Evolutionary conservation across 2,797 vertebrate genomes (phyloP).

Genomic region (Pangasius djambal): DNA sequence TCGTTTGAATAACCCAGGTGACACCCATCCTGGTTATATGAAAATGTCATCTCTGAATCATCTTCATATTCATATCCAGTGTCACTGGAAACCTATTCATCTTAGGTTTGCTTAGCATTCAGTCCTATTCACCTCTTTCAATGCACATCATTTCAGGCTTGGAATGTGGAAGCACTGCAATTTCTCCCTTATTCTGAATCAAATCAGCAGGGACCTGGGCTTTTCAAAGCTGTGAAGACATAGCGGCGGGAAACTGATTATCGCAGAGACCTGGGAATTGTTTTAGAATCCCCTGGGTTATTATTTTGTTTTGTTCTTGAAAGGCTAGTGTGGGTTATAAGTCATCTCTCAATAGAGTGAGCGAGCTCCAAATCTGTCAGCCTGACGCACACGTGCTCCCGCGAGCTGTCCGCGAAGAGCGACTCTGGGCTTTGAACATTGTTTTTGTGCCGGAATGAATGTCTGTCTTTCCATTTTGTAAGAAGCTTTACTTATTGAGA

Average conservation of each 20-base stretch:
- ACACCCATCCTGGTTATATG: not conserved
- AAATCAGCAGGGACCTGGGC: conserved; percentile 26
- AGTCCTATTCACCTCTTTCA: conserved; percentile 14
- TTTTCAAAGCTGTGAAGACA: conserved; percentile 30
- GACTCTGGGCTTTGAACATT: conserved; percentile 20
- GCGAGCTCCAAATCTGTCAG: conserved; percentile 43
- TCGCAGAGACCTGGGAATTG: conserved; percentile 45
- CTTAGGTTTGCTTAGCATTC: conserved; percentile 38
- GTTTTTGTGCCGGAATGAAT: conserved; percentile 52
- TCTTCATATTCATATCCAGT: not conserved
- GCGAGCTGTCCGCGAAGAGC: conserved; percentile 8
- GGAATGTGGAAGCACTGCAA: conserved; percentile 18
- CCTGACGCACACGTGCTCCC: conserved; percentile 13
- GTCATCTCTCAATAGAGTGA: conserved; percentile 37
- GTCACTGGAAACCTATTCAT: conserved; percentile 6
- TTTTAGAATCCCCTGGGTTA: conserved; percentile 44
- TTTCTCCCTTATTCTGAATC: conserved; percentile 33
- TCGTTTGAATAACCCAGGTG: not conserved
- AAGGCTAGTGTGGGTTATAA: conserved; percentile 39
- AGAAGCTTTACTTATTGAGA: conserved; percentile 53
- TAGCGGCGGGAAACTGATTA: conserved; percentile 34
- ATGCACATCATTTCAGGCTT: conserved; percentile 37
- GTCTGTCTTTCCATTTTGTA: conserved; percentile 45
- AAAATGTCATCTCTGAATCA: not conserved
- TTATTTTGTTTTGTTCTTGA: conserved; percentile 50